Percentiles rank a stretch among this genome's conserved stretches.
These are phyloP conservation scores for Sinonovacula constricta DNA, from an alignment of 1,140 invertebrate species.

Conservation along the genomic window DNA sequence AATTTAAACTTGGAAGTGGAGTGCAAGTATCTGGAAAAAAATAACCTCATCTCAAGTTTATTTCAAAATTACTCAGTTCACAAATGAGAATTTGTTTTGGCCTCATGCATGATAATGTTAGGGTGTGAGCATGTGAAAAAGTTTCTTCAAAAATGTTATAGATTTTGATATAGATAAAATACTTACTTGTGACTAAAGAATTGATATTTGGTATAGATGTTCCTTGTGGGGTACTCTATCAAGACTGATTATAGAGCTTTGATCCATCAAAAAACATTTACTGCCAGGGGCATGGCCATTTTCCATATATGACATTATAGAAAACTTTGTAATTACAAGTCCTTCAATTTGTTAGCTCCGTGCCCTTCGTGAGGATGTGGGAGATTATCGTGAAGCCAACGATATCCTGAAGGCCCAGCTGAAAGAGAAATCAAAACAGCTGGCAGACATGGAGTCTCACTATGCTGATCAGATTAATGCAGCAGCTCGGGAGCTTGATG, in stretches of 20 bases:
- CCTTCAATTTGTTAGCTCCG: slow-evolving; percentile 38
- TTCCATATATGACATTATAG: background rate
- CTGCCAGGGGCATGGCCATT: too few species aligned
- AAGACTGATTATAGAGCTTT: background rate
- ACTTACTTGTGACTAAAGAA: too few species aligned
- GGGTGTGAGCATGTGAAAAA: too few species aligned
- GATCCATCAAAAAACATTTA: background rate
- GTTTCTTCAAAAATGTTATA: too few species aligned
- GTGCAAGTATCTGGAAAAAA: too few species aligned
- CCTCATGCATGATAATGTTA: too few species aligned
- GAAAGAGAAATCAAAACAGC: slow-evolving; percentile 53
- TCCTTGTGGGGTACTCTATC: background rate
- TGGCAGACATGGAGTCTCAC: slow-evolving; percentile 57
- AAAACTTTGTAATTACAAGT: background rate
- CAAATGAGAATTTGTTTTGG: too few species aligned
- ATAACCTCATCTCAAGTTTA: too few species aligned
- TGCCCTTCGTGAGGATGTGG: slow-evolving; percentile 33
- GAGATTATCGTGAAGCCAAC: slow-evolving; percentile 52
- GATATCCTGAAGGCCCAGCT: slow-evolving; percentile 55
- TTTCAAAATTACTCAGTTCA: too few species aligned
- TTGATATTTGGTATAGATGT: background rate
- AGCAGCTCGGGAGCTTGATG: slow-evolving; percentile 60
- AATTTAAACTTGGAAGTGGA: too few species aligned
- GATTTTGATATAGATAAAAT: too few species aligned
- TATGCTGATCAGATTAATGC: slow-evolving; percentile 61